Conservation (phyloP, 2,113 vertebrate species). For the Propithecus coquereli region DNA sequence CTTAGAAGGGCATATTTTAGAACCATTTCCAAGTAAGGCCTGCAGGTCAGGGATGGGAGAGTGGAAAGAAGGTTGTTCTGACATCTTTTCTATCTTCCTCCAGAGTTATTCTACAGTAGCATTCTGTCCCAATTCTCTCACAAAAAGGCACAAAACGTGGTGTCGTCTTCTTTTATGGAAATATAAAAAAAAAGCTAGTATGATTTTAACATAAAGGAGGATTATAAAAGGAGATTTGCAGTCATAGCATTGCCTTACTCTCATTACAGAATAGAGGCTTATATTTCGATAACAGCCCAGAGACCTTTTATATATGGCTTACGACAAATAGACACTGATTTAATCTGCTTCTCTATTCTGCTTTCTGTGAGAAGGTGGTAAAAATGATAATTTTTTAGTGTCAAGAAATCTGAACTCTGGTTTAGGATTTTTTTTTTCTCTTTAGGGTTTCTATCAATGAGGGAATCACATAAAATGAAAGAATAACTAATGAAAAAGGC, state of each 20-base stretch:
- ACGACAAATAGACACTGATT: constrained; percentile 23
- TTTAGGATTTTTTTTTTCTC: not conserved
- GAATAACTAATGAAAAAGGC: not conserved
- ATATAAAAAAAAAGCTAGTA: not conserved
- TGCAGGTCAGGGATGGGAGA: too few species aligned
- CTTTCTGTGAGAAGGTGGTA: not conserved
- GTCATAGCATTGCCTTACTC: not conserved
- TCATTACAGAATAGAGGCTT: not conserved
- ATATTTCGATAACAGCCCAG: constrained; percentile 13
- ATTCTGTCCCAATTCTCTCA: not conserved
- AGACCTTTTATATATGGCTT: not conserved
- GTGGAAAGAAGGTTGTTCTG: not conserved
- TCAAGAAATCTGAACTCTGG: not conserved
- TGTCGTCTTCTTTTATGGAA: not conserved
- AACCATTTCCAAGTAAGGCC: not conserved
- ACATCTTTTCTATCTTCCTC: not conserved
- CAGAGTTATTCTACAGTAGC: not conserved
- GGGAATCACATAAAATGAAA: not conserved
- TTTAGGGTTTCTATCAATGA: not conserved
- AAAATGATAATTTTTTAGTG: not conserved
- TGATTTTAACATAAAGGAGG: not conserved
- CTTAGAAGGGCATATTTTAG: not conserved
- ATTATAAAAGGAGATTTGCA: not conserved
- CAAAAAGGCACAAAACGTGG: not conserved
- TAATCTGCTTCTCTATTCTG: not conserved